phyloP scores from a whole-genome alignment of 2,797 vertebrate genomes.

The Semotilus atromaculatus region DNA sequence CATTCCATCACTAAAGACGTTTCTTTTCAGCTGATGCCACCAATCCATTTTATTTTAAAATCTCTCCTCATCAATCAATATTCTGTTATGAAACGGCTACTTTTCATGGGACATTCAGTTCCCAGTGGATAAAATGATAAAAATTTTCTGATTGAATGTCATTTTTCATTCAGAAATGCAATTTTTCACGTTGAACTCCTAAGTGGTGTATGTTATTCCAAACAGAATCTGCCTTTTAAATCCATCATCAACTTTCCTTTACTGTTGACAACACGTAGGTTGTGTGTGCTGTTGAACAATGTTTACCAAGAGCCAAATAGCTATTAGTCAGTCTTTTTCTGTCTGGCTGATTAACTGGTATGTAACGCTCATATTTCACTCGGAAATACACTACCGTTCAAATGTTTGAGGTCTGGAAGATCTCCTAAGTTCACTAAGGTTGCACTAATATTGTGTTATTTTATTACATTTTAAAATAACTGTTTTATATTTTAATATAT shows the following conservation, averaged over 20 bases:
- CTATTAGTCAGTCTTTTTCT: neutral
- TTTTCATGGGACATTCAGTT: neutral
- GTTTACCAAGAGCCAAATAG: neutral
- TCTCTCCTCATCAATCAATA: neutral
- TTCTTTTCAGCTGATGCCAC: neutral
- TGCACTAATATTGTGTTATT: neutral
- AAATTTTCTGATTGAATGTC: neutral
- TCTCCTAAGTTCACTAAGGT: neutral
- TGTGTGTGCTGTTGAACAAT: neutral
- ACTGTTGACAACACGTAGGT: neutral
- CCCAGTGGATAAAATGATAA: neutral
- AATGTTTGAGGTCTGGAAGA: neutral
- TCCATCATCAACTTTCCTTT: neutral
- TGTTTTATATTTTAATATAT: neutral
- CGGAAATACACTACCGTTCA: neutral
- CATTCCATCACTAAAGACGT: neutral
- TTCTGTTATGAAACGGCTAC: neutral
- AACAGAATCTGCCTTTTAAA: neutral
- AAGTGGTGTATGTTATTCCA: neutral
- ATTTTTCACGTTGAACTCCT: neutral
- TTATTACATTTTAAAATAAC: neutral
- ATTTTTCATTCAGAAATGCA: neutral
- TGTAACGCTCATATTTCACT: neutral
- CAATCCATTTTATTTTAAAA: neutral
- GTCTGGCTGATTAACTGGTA: neutral